Percentiles rank a stretch among this genome's conserved stretches.
phyloP scores from a whole-genome alignment of 2,113 vertebrate genomes.

The Sphaerodactylus townsendi region DNA sequence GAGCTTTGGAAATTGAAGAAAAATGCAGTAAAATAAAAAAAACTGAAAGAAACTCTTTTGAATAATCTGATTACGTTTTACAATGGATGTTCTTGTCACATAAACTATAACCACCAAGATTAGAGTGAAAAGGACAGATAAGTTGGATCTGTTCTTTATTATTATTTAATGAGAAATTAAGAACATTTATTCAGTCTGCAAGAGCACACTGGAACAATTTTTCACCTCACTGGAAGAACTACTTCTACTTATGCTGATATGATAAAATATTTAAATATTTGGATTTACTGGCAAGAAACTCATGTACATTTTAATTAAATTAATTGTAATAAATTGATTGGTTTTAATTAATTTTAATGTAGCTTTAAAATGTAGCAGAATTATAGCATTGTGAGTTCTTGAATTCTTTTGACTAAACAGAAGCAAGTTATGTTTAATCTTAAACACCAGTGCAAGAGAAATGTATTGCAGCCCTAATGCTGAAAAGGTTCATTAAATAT shows the following conservation, averaged over 20 bases:
- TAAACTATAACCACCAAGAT: not conserved
- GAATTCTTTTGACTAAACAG: slow-evolving; percentile 1
- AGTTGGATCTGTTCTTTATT: slow-evolving; percentile 16
- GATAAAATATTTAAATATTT: not conserved
- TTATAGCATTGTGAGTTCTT: not conserved
- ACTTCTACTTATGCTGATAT: not conserved
- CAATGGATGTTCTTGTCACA: not conserved
- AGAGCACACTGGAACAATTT: not conserved
- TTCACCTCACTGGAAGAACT: slow-evolving; percentile 15
- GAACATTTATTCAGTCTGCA: not conserved
- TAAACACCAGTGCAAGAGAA: too few species aligned
- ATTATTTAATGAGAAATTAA: slow-evolving; percentile 22
- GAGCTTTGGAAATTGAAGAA: not conserved
- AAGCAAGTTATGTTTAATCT: too few species aligned
- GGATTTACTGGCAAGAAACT: not conserved
- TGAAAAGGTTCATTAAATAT: not conserved
- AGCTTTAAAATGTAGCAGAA: not conserved
- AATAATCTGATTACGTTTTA: not conserved
- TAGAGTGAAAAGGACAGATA: not conserved
- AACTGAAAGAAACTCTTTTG: not conserved
- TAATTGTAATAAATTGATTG: too few species aligned
- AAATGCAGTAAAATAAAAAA: not conserved
- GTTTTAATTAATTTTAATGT: not conserved
- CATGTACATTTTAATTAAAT: not conserved
- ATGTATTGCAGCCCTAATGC: not conserved